A percentile compares a stretch with the other conserved stretches of the same genome.
These are phyloP conservation scores for Elymnias hypermnestra DNA, from an alignment of 1,140 invertebrate species.

Conservation along the genomic window DNA sequence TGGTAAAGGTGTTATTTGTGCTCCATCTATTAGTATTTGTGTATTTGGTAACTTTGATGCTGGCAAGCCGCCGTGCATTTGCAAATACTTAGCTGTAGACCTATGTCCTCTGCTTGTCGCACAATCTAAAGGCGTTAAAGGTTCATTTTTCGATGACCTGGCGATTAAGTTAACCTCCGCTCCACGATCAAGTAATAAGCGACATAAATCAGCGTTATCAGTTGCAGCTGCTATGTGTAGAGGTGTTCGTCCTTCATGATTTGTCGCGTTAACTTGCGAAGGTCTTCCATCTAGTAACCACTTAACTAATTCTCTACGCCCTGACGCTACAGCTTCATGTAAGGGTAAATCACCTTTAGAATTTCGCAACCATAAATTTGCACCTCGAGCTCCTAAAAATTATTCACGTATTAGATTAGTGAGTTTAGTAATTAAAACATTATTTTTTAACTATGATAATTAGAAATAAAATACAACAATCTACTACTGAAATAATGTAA, in stretches of 20 bases:
- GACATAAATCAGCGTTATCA: conserved; percentile 96
- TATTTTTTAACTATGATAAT: too few relatives aligned
- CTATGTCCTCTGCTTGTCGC: conserved; percentile 90
- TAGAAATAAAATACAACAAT: too few relatives aligned
- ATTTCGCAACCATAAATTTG: conserved; percentile 95
- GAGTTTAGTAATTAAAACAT: too few relatives aligned
- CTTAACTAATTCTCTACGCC: conserved; percentile 89
- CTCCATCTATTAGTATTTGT: conserved; percentile 66
- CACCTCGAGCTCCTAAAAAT: conserved; percentile 84
- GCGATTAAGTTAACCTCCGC: conserved; percentile 90
- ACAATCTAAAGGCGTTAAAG: conserved; percentile 93
- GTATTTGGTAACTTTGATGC: conserved; percentile 80
- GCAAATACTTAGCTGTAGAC: conserved; percentile 94
- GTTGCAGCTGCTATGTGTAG: conserved; percentile 96
- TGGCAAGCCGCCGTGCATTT: conserved; percentile 91
- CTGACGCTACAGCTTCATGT: conserved; percentile 96
- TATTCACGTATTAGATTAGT: neutral
- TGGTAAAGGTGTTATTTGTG: conserved; percentile 57
- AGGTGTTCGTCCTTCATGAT: conserved; percentile 94
- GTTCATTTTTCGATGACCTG: conserved; percentile 86
- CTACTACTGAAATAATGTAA: too few relatives aligned
- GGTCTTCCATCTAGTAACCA: conserved; percentile 91
- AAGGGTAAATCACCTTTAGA: conserved; percentile 93
- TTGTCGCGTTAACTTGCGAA: conserved; percentile 90
- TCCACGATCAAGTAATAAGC: conserved; percentile 88